Evolutionary conservation across 2,888 invertebrate species (phyloP).

Genomic region (Melanostoma mellinum): DNA sequence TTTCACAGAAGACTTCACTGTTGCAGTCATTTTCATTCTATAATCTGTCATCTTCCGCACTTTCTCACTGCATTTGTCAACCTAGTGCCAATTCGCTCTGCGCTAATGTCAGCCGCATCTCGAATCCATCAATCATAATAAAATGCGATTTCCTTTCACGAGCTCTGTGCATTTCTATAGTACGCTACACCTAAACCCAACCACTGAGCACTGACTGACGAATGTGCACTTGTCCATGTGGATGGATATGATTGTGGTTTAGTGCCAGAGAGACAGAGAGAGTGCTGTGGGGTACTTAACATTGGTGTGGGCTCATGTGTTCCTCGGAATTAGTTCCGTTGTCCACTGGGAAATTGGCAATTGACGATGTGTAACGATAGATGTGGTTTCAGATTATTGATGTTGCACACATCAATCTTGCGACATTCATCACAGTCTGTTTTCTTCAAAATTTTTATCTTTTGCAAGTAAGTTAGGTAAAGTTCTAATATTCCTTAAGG

Average conservation of each 20-base stretch:
- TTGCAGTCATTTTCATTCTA: not conserved
- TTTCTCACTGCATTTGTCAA: conserved; percentile 67
- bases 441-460: not conserved
- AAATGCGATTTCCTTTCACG: conserved; percentile 71
- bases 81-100: conserved; percentile 68
- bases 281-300: conserved; percentile 29
- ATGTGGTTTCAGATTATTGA: conserved; percentile 42
- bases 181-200: too few relatives aligned
- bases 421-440: conserved; percentile 31
- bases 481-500: too few relatives aligned
- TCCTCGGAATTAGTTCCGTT: conserved; percentile 62
- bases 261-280: conserved; percentile 1
- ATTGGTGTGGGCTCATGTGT: conserved; percentile 22
- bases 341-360: conserved; percentile 62
- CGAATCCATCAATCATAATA: conserved; percentile 70
- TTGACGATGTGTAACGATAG: conserved; percentile 56
- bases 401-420: conserved; percentile 29
- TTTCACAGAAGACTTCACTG: too few relatives aligned
- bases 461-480: not conserved
- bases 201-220: too few relatives aligned
- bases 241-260: conserved; percentile 38
- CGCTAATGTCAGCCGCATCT: conserved; percentile 70
- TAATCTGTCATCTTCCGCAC: conserved; percentile 63
- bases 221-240: not conserved
- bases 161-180: conserved; percentile 42